Evolutionary conservation across 2,113 vertebrate species (phyloP), one percentile per base, ranked within the genome.

Genomic region (Coptodon rendalli): DNA sequence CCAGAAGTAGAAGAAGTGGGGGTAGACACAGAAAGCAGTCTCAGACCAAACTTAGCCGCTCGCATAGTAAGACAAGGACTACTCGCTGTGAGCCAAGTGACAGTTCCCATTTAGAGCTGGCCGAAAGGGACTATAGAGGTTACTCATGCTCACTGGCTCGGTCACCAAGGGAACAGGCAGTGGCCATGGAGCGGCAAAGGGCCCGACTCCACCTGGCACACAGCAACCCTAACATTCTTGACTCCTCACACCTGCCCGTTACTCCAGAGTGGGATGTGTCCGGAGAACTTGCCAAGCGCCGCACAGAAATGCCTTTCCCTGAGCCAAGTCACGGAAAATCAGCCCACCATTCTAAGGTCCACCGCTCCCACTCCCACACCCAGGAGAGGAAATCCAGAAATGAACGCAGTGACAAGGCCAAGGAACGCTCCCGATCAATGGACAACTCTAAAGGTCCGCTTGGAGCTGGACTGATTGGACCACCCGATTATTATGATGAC

Each of bases 201-300:
- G 97, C 91, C 5, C 91, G 98, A n/a, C 98, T 97, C 91, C 98
- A 98, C 92, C 96, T 99, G 85, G 97, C 98, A 87, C 98, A 99
- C 80, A 98, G 97, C 95, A 99, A 96, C 94, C 96, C 98, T 19
- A 98, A 97, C 80, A 96, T 98, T 88, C 96, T 99, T 2, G 98
- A 99, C 68, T 85, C 94, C 92, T 97, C 98, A 43, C 98, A 98
- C 86, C 97, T 99, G 91, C 98, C 98, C n/a, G 97, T 98, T 91
- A 98, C 98, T 1, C 98, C 98, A 1, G 98, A 99, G 89, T 99
- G 98, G 98, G 98, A 99, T 1, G 98, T 99, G 76, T 99, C 98
- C 4, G 98, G 98, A 22, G 98, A 99, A 89, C 91, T 99, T 76
- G 98, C 98, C 86, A 99, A 99, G 95, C 96, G 98, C 83, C 97